These are phyloP conservation scores for Dorcus parallelipipedus DNA, from an alignment of 2,888 invertebrate genomes.

Conservation along the genomic window DNA sequence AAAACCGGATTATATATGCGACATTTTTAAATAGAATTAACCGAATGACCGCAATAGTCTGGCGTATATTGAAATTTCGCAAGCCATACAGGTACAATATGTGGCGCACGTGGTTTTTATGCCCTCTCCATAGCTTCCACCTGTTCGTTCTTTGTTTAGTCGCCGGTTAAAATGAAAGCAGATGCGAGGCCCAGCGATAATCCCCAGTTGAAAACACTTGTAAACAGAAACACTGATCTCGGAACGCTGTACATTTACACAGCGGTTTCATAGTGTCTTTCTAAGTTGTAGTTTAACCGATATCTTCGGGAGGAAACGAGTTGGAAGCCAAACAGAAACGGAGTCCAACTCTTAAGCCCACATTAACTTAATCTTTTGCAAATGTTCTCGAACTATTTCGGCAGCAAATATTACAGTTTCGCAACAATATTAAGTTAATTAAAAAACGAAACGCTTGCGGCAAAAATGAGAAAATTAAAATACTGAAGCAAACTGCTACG, in stretches of 20 bases:
- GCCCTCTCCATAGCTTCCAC: constrained; percentile 24
- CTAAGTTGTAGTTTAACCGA: constrained; percentile 17
- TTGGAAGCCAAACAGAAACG: constrained; percentile 8
- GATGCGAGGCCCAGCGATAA: constrained; percentile 22
- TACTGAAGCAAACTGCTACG: too few species aligned
- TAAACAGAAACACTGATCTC: constrained; percentile 29
- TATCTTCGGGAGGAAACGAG: constrained; percentile 12
- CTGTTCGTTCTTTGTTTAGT: constrained; percentile 23
- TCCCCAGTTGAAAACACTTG: constrained; percentile 30
- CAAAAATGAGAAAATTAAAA: too few species aligned
- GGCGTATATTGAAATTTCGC: constrained; percentile 1
- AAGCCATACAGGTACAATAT: not conserved
- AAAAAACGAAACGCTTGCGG: too few species aligned
- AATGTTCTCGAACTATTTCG: constrained; percentile 1
- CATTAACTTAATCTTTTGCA: constrained; percentile 9
- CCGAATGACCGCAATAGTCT: too few species aligned
- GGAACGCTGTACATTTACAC: constrained; percentile 26
- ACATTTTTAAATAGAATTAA: too few species aligned
- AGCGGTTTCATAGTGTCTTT: constrained; percentile 27
- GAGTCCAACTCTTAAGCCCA: constrained; percentile 3
- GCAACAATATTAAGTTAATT: too few species aligned
- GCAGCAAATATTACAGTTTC: not conserved
- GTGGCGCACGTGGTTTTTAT: not conserved
- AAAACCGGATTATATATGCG: too few species aligned
- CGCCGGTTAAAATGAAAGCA: constrained; percentile 17